Conservation (phyloP, 2,797 vertebrate genomes). For the Trachops cirrhosus region DNA sequence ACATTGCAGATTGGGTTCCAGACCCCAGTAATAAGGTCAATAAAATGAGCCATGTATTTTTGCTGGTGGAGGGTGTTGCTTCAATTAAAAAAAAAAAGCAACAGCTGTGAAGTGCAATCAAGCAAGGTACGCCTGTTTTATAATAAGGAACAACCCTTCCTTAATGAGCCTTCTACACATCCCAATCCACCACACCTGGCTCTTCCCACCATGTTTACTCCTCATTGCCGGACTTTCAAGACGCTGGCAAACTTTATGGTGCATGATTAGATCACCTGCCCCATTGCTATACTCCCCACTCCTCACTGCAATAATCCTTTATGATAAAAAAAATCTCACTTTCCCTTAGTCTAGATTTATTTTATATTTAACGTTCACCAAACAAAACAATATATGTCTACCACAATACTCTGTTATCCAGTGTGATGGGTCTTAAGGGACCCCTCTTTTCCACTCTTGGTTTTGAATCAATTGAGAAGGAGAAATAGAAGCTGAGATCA, state of each 20-base stretch:
- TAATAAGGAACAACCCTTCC: not conserved
- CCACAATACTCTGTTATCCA: not conserved
- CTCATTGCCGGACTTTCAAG: not conserved
- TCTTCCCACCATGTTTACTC: not conserved
- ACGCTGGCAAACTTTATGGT: not conserved
- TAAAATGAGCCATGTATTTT: not conserved
- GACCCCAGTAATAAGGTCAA: not conserved
- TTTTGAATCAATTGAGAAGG: not conserved
- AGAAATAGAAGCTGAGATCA: not conserved
- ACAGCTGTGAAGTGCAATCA: not conserved
- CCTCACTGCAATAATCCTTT: not conserved
- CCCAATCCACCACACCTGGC: not conserved
- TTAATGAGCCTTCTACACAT: not conserved
- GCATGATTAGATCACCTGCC: not conserved
- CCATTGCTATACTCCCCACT: not conserved
- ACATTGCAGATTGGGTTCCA: not conserved
- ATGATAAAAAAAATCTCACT: not conserved
- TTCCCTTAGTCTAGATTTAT: not conserved
- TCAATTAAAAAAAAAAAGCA: not conserved
- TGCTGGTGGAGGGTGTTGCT: not conserved
- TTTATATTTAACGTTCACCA: not conserved
- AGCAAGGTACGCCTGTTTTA: not conserved
- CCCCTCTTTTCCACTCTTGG: not conserved
- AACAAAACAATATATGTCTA: not conserved
- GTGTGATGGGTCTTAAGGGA: not conserved